These are phyloP conservation scores for Punctoribates punctum DNA, from an alignment of 2,888 invertebrate species.

Conservation along the genomic window DNA sequence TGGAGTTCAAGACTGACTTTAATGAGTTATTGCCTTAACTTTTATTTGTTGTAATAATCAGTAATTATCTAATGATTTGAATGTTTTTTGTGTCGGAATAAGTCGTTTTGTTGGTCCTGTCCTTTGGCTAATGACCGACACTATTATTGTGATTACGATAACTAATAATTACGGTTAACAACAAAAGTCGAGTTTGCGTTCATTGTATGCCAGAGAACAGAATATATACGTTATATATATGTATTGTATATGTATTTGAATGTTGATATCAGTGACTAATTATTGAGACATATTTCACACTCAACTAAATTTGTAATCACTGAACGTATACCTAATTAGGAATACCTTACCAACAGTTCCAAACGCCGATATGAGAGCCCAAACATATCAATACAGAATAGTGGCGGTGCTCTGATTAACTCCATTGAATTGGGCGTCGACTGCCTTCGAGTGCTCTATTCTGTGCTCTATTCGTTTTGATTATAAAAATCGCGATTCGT, in stretches of 20 bases:
- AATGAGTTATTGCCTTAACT: slow-evolving; percentile 27
- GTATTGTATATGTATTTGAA: neutral
- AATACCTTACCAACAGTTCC: neutral
- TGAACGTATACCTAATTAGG: slow-evolving; percentile 30
- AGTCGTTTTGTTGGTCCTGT: neutral
- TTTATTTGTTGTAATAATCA: neutral
- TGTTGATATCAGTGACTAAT: slow-evolving; percentile 27
- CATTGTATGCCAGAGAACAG: neutral
- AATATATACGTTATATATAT: too few relatives aligned
- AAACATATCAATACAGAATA: neutral
- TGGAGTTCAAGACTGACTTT: neutral
- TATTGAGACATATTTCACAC: slow-evolving; percentile 31
- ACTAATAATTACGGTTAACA: slow-evolving; percentile 22
- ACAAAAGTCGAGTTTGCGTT: neutral
- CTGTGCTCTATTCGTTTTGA: slow-evolving; percentile 27
- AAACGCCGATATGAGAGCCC: neutral
- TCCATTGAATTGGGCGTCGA: slow-evolving; percentile 10
- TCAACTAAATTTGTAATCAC: slow-evolving; percentile 33
- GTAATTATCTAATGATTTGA: slow-evolving; percentile 27
- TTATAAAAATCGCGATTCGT: slow-evolving; percentile 32
- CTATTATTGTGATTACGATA: slow-evolving; percentile 6
- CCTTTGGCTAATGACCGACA: slow-evolving; percentile 5
- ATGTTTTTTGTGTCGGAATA: neutral
- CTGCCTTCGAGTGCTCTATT: slow-evolving; percentile 18
- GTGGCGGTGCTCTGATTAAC: neutral